Evolutionary conservation across 2,888 invertebrate genomes (phyloP), one percentile per base, ranked within the genome.

Genomic region (Electrophaes corylata): DNA sequence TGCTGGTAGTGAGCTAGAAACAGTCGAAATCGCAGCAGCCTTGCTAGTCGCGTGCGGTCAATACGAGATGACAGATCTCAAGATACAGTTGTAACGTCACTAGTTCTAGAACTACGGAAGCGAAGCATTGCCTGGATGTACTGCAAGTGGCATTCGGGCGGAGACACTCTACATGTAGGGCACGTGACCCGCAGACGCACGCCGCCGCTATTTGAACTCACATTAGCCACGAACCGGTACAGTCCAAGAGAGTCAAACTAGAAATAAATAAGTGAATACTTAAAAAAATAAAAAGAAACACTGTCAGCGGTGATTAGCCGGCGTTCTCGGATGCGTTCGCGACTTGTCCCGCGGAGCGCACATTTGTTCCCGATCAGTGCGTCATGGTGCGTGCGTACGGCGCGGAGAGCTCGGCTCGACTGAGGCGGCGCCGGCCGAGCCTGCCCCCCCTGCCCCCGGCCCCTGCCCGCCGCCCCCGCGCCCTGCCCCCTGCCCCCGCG

Each of bases 121-220:
- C 70, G 67, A 87, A 88, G 87, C 88, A 69, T 80, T 78, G 83
- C 75, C 77, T 81, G 75, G 69, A 23, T 26, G 14, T 82, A 80
- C 80, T 79, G 78, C 78, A 81, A 29, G 48, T 39, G 45, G 83
- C 83, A 73, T 78, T 79, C 71, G 79, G 76, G 84, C 76, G 79
- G 75, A 85, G 83, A 76, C 83, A 81, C 83, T 85, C 84, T 72
- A 75, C 81, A 88, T 86, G 82, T 86, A 83, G 89, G 90, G 86
- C 90, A 88, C 85, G 88, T 88, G 88, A 81, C 75, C 76, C 66
- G 80, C 80, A 79, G 76, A 12, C 26, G n/a, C n/a, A 77, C 79
- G 82, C 79, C 74, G 76, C 75, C 72, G 77, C 74, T 69, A 80
- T 81, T 73, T 83, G 65, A 84, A 91, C 90, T 90, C 88, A 91